Base-by-base conservation (phyloP, 2,888 invertebrate genomes). In the Torymus tubicola region DNA sequence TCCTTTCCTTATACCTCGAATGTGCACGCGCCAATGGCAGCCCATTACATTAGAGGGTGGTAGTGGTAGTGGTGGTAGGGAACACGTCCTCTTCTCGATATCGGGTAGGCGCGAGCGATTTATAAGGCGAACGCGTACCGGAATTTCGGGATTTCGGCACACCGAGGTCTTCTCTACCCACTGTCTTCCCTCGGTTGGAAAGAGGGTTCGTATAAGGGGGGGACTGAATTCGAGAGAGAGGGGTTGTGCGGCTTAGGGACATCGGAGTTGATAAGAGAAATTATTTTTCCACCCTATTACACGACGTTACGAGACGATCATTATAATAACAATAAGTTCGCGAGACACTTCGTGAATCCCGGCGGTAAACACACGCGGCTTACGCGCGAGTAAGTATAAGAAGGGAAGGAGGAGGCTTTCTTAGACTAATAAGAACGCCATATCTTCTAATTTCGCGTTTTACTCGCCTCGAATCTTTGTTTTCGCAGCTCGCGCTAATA, bases 261-360 rank as follows among this genome's bases (percentile, higher is more conserved):
- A 18, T 0, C 18, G 55, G 13, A 55, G 68, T 42, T 73, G 64
- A 64, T 73, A 64, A 64, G 53, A 55, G 14, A 50, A 55, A 64
- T 64, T 55, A 64, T 18, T 64, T 64, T 57, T 42, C n/a, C 14
- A 42, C 24, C 72, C 53, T 53, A 14, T 61, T 52, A 60, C 55
- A 11, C 50, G 52, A 16, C 14, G 4, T 14, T 13, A 24, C 53
- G 14, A 13, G n/a, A 42, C 31, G 5, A 5, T 64, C 63, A 16
- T 73, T 73, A 18, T 42, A 73, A 63, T 73, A 73, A 61, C 53
- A 53, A 57, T 73, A 64, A 73, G 24, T 63, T 24, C 12, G 52
- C 60, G 21, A n/a, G 50, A 58, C 60, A 60, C 50, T 64, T 60
- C 42, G 57, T 31, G 12, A 69, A 21, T 24, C 58, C 16, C n/a